Evolutionary conservation across 2,113 vertebrate genomes (phyloP), one percentile per base, ranked within the genome.

Genomic region (Cygnus atratus): DNA sequence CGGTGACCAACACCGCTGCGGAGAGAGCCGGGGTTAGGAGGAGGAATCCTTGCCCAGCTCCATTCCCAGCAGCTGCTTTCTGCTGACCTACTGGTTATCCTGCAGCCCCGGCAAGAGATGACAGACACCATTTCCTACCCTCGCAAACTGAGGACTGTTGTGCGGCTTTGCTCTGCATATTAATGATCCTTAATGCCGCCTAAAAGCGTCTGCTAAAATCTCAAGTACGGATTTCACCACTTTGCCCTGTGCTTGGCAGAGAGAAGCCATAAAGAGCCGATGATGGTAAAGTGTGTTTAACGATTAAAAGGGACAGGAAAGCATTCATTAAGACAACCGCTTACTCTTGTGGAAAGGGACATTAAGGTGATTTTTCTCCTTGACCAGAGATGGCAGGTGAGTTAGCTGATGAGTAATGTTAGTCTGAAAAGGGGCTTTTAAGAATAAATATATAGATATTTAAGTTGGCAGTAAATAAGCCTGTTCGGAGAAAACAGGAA

Each of bases 121-220:
- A 78, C 57, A 43, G 72, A 90, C 73, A 52, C 59, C 52, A 18
- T 37, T 75, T 65, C 90, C 62, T 28, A 28, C 18, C 10, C 73
- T 33, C 72, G 58, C 61, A 90, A 74, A 48, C 66, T 72, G 10
- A 33, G 39, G 29, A 14, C 80, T 70, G 57, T 4, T 18, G 26
- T 17, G 10, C 39, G 44, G 92, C 33, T 24, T 5, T 79, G 80
- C 67, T 82, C 71, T 88, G 90, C 84, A 91, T 84, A 87, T 68
- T 93, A 88, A 96, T 12, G 39, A 80, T 72, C 55, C 66, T 84
- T 92, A 87, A 89, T 70, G 88, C 91, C 61, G 90, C n/a, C 75
- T 90, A 94, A 95, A 96, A 94, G 90, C 95, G 71, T 67, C 88
- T 90, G 93, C 83, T 84, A 67, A 50, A 89, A 48, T 44, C 73